Evolutionary conservation across 2,797 vertebrate species (phyloP).

Genomic region (Helarctos malayanus): DNA sequence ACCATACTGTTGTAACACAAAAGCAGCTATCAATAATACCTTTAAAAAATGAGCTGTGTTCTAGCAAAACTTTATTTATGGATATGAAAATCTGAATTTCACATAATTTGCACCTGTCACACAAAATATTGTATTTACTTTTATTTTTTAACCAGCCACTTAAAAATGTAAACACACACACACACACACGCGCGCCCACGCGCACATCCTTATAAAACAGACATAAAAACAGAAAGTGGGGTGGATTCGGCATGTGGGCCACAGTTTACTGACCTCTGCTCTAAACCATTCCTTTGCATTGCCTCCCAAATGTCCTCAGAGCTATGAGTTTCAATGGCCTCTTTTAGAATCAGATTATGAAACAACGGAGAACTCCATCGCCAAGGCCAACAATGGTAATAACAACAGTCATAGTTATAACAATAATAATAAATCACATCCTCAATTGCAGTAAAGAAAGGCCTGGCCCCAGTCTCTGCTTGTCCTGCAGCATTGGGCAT

Average conservation of each 20-base stretch:
- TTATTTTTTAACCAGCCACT: background rate
- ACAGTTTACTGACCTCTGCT: background rate
- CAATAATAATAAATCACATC: background rate
- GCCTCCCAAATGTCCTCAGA: background rate
- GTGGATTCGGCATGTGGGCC: background rate
- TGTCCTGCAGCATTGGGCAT: constrained; percentile 68
- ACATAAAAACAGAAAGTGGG: background rate
- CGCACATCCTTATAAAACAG: background rate
- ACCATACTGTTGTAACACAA: background rate
- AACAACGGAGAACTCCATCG: background rate
- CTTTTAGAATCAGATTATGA: constrained; percentile 32
- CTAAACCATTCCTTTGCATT: background rate
- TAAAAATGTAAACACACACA: background rate
- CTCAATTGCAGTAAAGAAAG: constrained; percentile 78
- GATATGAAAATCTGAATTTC: background rate
- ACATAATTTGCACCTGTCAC: background rate
- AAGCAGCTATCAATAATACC: background rate
- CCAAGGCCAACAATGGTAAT: background rate
- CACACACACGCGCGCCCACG: background rate
- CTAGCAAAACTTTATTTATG: constrained; percentile 35
- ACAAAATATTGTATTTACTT: background rate
- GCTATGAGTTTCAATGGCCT: background rate
- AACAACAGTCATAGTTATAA: background rate
- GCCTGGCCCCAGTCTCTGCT: constrained; percentile 71
- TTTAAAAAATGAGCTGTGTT: background rate